Base-by-base conservation (phyloP, 2,888 invertebrate genomes). In the Volucella bombylans region DNA sequence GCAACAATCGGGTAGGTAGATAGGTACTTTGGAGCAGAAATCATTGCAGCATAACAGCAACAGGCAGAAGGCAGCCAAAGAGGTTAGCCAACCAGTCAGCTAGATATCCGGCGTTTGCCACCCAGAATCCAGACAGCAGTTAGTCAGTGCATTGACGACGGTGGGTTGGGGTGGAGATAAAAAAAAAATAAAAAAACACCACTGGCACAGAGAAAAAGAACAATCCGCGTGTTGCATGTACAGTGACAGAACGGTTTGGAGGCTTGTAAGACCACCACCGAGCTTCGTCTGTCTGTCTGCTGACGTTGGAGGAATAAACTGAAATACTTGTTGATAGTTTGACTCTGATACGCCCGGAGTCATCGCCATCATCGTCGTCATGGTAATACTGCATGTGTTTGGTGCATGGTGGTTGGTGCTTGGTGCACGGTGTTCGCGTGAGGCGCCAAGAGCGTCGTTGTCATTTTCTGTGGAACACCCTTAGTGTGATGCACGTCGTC, bases 241-340 rank as follows among this genome's bases (percentile, higher is more conserved):
- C 69, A 79, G 69, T 76, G 69, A 65, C 43, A 79, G 69, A 80
- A 81, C 68, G 72, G 76, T 85, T 85, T 62, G 81, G 81, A 72
- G 77, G 55, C 80, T 85, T 81, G 77, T 72, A 85, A 85, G 81
- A 71, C 76, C 85, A 85, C 67, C 85, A 81, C 49, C 62, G 68
- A 57, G 64, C 77, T 57, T 64, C 52, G 67, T 68, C 80, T 82
- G 76, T 82, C 82, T 80, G 80, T 55, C 76, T 71, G 72, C 38
- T 64, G 68, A 62, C 62, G 80, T 72, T 77, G 76, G 61, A 74
- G 83, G 64, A 80, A 61, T 77, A 72, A 49, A 43, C 71, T 67
- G 50, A 11, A 55, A 61, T 74, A 85, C 85, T 85, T 81, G 85
- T 85, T 85, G 85, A 85, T 85, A 81, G 72, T 81, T 72, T 11